Percentiles rank a stretch among this genome's conserved stretches.
Evolutionary conservation across 2,113 vertebrate species (phyloP).

Genomic region (Lasiurus borealis): DNA sequence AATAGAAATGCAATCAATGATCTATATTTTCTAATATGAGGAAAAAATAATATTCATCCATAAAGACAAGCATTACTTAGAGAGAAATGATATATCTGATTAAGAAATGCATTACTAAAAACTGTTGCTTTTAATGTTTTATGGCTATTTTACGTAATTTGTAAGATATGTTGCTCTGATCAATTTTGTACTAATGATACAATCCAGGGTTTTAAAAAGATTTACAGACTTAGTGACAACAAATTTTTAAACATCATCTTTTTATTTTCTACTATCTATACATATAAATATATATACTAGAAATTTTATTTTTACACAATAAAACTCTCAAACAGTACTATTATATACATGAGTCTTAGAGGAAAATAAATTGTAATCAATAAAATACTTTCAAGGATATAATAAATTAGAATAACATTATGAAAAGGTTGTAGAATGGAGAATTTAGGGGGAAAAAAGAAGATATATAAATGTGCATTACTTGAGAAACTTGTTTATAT

Average conservation of each 20-base stretch:
- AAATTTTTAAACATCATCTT: neutral
- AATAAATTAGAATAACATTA: conserved; percentile 3
- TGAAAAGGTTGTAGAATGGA: neutral
- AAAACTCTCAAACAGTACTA: too few species aligned
- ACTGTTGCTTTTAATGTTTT: neutral
- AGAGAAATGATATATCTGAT: neutral
- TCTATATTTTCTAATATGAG: neutral
- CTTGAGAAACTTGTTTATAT: neutral
- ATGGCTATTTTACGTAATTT: neutral
- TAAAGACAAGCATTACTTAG: neutral
- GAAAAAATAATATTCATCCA: neutral
- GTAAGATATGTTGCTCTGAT: neutral
- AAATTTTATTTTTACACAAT: too few species aligned
- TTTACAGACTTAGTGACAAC: neutral
- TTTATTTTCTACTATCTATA: too few species aligned
- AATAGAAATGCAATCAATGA: neutral
- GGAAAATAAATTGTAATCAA: neutral
- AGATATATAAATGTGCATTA: neutral
- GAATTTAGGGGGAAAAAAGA: neutral
- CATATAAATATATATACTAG: too few species aligned
- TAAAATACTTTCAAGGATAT: neutral
- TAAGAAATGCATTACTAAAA: neutral
- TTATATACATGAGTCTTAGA: neutral
- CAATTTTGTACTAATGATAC: neutral
- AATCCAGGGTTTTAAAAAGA: neutral